Conservation (phyloP, 2,113 vertebrate species). For the Heloderma charlesbogerti region DNA sequence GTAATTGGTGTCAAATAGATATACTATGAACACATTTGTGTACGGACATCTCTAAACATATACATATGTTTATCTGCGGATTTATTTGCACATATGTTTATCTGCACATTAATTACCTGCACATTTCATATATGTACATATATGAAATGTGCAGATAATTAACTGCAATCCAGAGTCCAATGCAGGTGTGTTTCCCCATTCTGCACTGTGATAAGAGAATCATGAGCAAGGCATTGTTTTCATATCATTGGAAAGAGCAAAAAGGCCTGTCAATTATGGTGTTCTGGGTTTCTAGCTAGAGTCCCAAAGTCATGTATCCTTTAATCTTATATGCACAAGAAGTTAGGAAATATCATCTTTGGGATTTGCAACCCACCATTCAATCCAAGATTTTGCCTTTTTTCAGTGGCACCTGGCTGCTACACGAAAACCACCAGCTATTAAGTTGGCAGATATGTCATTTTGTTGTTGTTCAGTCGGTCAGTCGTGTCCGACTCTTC, state of each 20-base stretch:
- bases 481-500: too few species aligned
- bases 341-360: background rate
- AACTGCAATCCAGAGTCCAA: background rate
- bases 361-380: background rate
- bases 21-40: background rate
- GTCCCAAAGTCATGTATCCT: background rate
- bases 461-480: too few species aligned
- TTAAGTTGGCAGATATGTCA: background rate
- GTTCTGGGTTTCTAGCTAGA: background rate
- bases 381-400: background rate
- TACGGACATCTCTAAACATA: too few species aligned
- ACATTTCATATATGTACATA: too few species aligned
- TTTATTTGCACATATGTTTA: too few species aligned
- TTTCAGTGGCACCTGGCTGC: background rate
- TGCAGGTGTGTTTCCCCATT: background rate
- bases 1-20: background rate
- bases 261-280: background rate
- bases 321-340: background rate
- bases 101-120: too few species aligned
- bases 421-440: background rate
- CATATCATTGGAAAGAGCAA: background rate
- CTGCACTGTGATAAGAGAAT: background rate
- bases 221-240: background rate
- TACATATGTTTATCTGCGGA: too few species aligned
- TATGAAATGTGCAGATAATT: background rate